Base-by-base conservation (phyloP, 2,888 invertebrate genomes). In the Dicyrtomina minuta region DNA sequence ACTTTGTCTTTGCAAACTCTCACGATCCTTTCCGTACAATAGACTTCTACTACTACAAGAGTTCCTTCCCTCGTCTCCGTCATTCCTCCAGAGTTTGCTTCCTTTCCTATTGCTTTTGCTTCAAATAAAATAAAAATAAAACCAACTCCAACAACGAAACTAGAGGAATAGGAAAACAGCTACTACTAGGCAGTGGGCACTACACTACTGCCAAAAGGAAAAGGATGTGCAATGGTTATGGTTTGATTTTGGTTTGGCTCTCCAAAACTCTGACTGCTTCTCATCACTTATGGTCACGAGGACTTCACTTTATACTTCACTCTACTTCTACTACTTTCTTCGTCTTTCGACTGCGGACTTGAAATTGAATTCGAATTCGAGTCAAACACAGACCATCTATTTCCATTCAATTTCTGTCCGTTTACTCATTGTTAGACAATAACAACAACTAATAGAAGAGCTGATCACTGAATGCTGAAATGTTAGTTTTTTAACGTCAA, bases 41-140 rank as follows among this genome's bases (percentile, higher is more conserved):
- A 66, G 66, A 56, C 56, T 66, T 66, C 44, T 33, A 56, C 56
- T 66, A 56, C 44, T 33, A 55, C 66, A 41, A 20, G 39, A 66
- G 65, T 33, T 33, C 33, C 58, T 27, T 26, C 27, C 59, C n/a
- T n/a, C 56, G 13, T 26, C 24, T 26, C 20, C 43, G 10, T 12
- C 13, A 13, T 43, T 15, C 13, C 43, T 43, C 43, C 43, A 43
- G 33, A 33, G 33, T 33, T 33, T 33, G 4, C 33, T 33, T 46
- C 46, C 46, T 46, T 46, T 46, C 20, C 46, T 46, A 4, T 46
- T 3, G 46, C 46, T 46, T 46, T 12, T 43, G 43, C 43, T 43
- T 15, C 43, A 10, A 43, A 43, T 12, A 43, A 43, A 43, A 43
- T 43, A 10, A 12, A 43, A 12, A 43, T 43, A 43, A 43, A 43